Evolutionary conservation across 2,113 vertebrate genomes (phyloP).

Genomic region (Oryzias curvinotus): DNA sequence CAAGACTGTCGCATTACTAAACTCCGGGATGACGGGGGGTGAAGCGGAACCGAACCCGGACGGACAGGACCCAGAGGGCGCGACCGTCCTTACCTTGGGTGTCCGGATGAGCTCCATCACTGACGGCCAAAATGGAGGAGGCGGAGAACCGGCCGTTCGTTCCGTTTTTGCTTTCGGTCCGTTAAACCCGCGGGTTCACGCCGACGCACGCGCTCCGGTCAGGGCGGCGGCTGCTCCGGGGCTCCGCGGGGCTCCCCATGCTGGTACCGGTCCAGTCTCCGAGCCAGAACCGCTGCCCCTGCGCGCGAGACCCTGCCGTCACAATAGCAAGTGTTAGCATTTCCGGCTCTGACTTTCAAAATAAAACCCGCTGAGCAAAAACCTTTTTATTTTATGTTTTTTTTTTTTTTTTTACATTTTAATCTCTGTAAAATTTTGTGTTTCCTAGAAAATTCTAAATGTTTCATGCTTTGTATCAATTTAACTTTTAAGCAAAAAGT

Average conservation of each 20-base stretch:
- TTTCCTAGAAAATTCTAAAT: too few species aligned
- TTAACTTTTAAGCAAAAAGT: too few species aligned
- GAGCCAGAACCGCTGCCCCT: background rate
- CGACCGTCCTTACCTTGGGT: constrained; percentile 70
- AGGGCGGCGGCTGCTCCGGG: constrained; percentile 1
- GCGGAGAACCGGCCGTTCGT: constrained; percentile 8
- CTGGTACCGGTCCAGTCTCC: background rate
- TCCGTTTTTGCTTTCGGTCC: background rate
- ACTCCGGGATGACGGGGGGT: too few species aligned
- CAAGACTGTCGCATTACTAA: too few species aligned
- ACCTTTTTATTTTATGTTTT: too few species aligned
- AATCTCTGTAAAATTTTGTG: too few species aligned
- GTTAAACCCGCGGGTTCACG: constrained; percentile 13
- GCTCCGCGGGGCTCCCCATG: constrained; percentile 1
- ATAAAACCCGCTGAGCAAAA: constrained; percentile 10
- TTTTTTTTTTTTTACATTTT: too few species aligned
- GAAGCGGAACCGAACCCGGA: background rate
- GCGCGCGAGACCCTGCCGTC: background rate
- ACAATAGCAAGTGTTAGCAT: too few species aligned
- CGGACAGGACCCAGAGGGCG: background rate
- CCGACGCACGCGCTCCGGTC: background rate
- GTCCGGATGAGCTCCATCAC: constrained; percentile 83
- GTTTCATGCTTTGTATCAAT: too few species aligned
- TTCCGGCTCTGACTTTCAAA: constrained; percentile 29
- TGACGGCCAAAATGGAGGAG: constrained; percentile 66